Percentiles rank a stretch among this genome's conserved stretches.
Evolutionary conservation across 1,140 invertebrate species (phyloP).

Genomic region (Wiebesia pumilae): DNA sequence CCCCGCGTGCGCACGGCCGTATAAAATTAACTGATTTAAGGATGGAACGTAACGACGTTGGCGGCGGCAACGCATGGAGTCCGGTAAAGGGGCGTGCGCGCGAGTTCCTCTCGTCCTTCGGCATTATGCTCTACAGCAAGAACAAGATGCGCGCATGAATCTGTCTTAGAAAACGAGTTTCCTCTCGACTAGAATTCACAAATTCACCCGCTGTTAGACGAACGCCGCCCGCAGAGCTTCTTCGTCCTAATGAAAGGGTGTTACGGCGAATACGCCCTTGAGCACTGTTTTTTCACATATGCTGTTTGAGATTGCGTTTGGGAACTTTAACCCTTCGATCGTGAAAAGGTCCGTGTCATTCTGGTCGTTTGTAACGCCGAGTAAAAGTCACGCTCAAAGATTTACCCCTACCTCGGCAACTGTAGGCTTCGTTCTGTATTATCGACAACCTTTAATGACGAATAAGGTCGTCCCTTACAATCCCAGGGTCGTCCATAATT

Average conservation of each 20-base stretch:
- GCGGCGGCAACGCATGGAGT: not conserved
- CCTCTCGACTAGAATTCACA: slow-evolving; percentile 10
- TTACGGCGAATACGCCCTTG: not conserved
- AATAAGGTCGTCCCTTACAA: too few relatives aligned
- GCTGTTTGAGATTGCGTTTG: not conserved
- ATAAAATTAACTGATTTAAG: slow-evolving; percentile 36
- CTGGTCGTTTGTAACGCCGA: too few relatives aligned
- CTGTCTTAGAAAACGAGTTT: slow-evolving; percentile 45
- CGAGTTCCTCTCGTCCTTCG: not conserved
- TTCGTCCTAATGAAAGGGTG: not conserved
- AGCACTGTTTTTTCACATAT: not conserved
- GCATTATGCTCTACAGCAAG: not conserved
- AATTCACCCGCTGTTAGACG: not conserved
- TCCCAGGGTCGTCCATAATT: too few relatives aligned
- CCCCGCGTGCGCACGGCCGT: slow-evolving; percentile 1
- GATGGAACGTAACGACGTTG: not conserved
- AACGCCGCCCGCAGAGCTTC: not conserved
- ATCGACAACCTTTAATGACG: too few relatives aligned
- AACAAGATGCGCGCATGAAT: not conserved
- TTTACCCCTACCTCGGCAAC: too few relatives aligned
- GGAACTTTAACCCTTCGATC: not conserved
- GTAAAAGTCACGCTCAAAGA: too few relatives aligned
- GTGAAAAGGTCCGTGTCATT: too few relatives aligned
- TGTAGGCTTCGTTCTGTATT: too few relatives aligned
- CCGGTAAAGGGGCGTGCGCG: slow-evolving; percentile 9